A percentile compares a stretch with the other conserved stretches of the same genome.
These are phyloP conservation scores for Dendrocopos noguchii DNA, from an alignment of 2,113 vertebrate species.

Conservation along the genomic window DNA sequence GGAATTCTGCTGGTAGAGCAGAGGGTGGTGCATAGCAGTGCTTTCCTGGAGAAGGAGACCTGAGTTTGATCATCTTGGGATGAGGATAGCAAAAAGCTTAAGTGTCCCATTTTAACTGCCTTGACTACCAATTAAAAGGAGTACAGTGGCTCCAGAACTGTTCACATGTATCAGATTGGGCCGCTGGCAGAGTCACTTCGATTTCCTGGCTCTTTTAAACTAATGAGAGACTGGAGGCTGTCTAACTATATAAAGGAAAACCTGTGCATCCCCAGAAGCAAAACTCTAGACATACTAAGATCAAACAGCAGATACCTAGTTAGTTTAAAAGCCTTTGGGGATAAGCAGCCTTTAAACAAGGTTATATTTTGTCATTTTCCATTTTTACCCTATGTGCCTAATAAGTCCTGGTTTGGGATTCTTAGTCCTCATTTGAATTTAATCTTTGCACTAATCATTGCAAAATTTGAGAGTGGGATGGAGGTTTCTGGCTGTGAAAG, in stretches of 20 bases:
- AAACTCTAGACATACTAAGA: neutral
- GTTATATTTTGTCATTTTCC: conserved; percentile 8
- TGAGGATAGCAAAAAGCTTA: neutral
- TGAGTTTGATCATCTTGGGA: neutral
- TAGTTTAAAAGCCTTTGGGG: conserved; percentile 45
- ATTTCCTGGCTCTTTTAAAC: conserved; percentile 25
- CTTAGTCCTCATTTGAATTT: neutral
- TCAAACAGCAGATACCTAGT: conserved; percentile 43
- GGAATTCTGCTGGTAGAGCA: neutral
- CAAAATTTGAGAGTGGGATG: neutral
- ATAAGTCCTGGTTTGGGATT: neutral
- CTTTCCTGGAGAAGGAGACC: neutral
- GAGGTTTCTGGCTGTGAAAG: neutral
- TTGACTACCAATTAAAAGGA: neutral
- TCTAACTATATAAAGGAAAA: conserved; percentile 8
- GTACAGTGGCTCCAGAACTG: neutral
- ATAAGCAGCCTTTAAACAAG: conserved; percentile 8
- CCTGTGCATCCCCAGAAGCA: conserved; percentile 19
- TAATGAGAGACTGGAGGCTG: conserved; percentile 31
- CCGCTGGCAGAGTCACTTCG: conserved; percentile 3
- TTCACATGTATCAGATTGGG: accelerated
- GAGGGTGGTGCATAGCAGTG: neutral
- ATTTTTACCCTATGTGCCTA: neutral
- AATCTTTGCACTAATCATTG: neutral
- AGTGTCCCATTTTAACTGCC: neutral